Conservation (phyloP, 2,888 invertebrate genomes). For the Theretra japonica region DNA sequence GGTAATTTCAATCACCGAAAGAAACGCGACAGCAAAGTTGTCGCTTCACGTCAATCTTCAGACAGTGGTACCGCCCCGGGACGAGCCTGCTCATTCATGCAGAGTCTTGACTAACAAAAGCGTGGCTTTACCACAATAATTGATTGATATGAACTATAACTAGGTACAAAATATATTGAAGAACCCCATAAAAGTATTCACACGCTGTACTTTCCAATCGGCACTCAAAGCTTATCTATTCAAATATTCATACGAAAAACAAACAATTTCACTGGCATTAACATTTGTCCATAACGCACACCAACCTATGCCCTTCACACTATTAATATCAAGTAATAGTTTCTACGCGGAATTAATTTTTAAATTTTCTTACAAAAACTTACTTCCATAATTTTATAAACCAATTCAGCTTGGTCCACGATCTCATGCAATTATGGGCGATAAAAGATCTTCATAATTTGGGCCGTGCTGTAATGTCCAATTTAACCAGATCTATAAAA, state of each 20-base stretch:
- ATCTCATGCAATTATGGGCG: not conserved
- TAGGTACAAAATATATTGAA: too few species aligned
- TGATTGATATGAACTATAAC: too few species aligned
- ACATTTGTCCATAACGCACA: constrained; percentile 4
- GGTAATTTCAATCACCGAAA: too few species aligned
- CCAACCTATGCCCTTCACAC: constrained; percentile 52
- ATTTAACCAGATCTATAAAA: not conserved
- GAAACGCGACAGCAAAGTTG: too few species aligned
- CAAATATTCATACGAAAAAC: constrained; percentile 19
- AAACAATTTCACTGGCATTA: constrained; percentile 27
- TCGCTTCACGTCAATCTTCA: too few species aligned
- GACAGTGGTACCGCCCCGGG: too few species aligned
- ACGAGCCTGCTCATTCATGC: too few species aligned
- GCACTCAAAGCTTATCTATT: constrained; percentile 1
- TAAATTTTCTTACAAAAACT: constrained; percentile 39
- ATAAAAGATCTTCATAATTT: constrained; percentile 11
- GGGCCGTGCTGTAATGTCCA: not conserved
- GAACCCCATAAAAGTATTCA: not conserved
- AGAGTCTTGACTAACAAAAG: too few species aligned
- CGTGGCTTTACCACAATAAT: too few species aligned
- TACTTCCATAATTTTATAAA: constrained; percentile 2
- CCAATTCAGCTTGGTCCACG: not conserved
- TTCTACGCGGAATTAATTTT: constrained; percentile 55
- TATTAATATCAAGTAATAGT: constrained; percentile 52
- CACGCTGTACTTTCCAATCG: constrained; percentile 19